A percentile compares a stretch with the other conserved stretches of the same genome.
These are phyloP conservation scores for Seriola rivoliana DNA, from an alignment of 2,113 vertebrate species.

Conservation along the genomic window DNA sequence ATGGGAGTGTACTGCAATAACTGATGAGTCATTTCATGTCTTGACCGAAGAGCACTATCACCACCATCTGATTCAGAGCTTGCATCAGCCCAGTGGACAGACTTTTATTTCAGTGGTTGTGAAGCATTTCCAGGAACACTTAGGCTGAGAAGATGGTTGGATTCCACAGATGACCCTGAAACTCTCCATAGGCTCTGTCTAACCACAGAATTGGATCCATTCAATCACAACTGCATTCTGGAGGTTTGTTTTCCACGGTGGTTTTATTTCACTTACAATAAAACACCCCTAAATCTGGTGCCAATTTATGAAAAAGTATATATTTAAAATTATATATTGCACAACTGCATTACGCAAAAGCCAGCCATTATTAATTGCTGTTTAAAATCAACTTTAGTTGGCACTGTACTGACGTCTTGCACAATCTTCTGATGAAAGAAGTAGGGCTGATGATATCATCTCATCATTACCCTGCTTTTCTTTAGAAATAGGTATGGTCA, in stretches of 20 bases:
- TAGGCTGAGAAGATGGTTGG: background rate
- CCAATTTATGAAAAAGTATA: background rate
- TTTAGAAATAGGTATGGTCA: slow-evolving; percentile 50
- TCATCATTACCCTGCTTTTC: slow-evolving; percentile 48
- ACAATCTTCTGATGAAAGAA: slow-evolving; percentile 52
- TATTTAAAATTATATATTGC: slow-evolving; percentile 1
- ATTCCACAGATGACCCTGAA: slow-evolving; percentile 18
- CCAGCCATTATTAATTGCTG: background rate
- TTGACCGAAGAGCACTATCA: slow-evolving; percentile 51
- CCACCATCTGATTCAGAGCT: slow-evolving; percentile 43
- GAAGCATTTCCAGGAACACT: slow-evolving; percentile 64
- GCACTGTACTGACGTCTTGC: slow-evolving; percentile 25
- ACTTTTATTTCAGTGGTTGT: slow-evolving; percentile 58
- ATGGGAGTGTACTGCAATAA: slow-evolving; percentile 59
- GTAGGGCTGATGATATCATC: slow-evolving; percentile 29
- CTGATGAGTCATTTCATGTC: slow-evolving; percentile 66
- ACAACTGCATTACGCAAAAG: background rate
- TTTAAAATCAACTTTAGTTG: background rate
- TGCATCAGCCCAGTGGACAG: slow-evolving; percentile 47
- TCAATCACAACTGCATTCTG: background rate
- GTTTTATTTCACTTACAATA: slow-evolving; percentile 13
- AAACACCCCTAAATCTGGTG: background rate
- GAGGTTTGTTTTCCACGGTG: slow-evolving; percentile 24
- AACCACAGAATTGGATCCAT: slow-evolving; percentile 4
- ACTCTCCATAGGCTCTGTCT: slow-evolving; percentile 16